These are phyloP conservation scores for Trachymyrmex septentrionalis DNA, from an alignment of 1,140 invertebrate species.

Conservation along the genomic window DNA sequence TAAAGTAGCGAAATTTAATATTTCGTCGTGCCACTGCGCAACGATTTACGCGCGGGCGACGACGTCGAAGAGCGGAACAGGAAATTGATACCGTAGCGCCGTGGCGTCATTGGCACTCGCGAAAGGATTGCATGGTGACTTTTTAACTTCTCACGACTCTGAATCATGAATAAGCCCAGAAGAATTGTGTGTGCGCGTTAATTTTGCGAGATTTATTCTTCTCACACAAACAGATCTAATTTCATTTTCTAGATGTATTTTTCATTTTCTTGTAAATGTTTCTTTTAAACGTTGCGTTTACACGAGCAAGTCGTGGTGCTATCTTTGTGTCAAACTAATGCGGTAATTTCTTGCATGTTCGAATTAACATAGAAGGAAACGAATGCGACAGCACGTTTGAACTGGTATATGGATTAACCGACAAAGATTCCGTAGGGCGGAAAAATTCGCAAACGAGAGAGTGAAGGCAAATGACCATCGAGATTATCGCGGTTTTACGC, in stretches of 20 bases:
- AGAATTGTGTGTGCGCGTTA: neutral
- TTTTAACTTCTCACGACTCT: neutral
- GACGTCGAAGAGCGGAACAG: conserved; percentile 40
- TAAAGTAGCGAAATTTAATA: conserved; percentile 71
- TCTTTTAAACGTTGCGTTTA: neutral
- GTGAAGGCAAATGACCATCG: conserved; percentile 64
- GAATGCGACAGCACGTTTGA: conserved; percentile 5
- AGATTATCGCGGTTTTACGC: conserved; percentile 76
- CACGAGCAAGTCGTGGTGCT: neutral
- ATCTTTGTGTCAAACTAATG: neutral
- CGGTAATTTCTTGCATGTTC: neutral
- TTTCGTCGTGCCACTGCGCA: conserved; percentile 6
- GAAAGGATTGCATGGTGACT: conserved; percentile 32
- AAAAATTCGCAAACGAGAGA: conserved; percentile 53
- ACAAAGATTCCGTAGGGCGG: conserved; percentile 18
- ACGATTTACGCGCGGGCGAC: conserved; percentile 38
- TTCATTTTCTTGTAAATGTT: neutral
- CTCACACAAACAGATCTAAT: neutral
- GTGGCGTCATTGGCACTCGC: conserved; percentile 15
- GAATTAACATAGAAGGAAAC: neutral
- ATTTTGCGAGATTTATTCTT: neutral
- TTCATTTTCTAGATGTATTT: neutral
- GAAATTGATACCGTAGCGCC: conserved; percentile 40
- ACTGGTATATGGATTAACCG: conserved; percentile 1
- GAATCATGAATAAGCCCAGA: neutral